These are phyloP conservation scores for Lymantria dispar DNA, from an alignment of 2,888 invertebrate genomes.

Conservation along the genomic window DNA sequence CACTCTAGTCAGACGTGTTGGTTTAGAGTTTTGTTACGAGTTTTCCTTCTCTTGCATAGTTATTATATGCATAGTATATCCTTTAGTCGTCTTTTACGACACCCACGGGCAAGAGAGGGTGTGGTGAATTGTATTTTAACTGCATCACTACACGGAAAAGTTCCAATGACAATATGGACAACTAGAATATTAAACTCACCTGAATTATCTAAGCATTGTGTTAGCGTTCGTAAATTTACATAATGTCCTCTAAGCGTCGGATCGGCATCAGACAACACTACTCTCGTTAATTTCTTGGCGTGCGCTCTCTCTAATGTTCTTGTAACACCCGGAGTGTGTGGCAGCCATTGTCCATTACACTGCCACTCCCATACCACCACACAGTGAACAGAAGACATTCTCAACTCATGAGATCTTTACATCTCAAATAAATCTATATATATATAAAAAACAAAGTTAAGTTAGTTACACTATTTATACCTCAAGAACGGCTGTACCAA, in stretches of 20 bases:
- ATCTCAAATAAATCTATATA: slow-evolving; percentile 18
- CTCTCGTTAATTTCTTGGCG: slow-evolving; percentile 90
- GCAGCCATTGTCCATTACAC: slow-evolving; percentile 89
- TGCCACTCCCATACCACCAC: slow-evolving; percentile 92
- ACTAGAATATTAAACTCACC: slow-evolving; percentile 34
- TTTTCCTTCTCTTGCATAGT: too few relatives aligned
- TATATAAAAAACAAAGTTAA: too few relatives aligned
- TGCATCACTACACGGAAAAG: too few relatives aligned
- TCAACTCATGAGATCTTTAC: slow-evolving; percentile 13
- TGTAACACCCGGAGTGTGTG: slow-evolving; percentile 92
- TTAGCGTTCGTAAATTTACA: slow-evolving; percentile 88
- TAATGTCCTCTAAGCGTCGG: slow-evolving; percentile 90
- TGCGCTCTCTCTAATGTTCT: slow-evolving; percentile 93
- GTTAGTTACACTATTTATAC: too few relatives aligned
- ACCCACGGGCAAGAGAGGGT: too few relatives aligned
- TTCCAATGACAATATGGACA: too few relatives aligned
- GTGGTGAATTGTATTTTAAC: too few relatives aligned
- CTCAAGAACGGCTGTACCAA: too few relatives aligned
- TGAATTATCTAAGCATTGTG: slow-evolving; percentile 85
- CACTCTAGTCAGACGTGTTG: too few relatives aligned
- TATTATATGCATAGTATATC: too few relatives aligned
- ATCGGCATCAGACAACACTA: slow-evolving; percentile 93
- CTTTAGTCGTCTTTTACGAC: too few relatives aligned
- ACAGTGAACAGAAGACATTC: slow-evolving; percentile 85
- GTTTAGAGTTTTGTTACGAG: too few relatives aligned